Evolutionary conservation across 2,888 invertebrate genomes (phyloP), one percentile per base, ranked within the genome.

Genomic region (Acleris emargana): DNA sequence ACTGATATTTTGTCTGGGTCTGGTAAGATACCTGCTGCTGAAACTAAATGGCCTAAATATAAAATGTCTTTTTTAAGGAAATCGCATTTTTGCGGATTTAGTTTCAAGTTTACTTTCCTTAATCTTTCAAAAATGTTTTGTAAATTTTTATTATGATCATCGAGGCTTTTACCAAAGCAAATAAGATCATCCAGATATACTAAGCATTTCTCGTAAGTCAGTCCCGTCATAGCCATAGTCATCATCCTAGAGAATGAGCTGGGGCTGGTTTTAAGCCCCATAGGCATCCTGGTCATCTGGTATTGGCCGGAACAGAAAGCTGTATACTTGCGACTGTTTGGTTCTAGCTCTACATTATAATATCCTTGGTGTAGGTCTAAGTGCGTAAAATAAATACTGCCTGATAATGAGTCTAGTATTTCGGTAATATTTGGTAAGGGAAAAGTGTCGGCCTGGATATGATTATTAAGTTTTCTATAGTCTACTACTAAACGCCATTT

Each of bases 21-120:
- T 9, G 61, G 53, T 17, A 45, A 61, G 6, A 53, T 43, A 42
- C 52, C 52, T 7, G 53, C 43, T 18, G 22, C 17, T 16, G 54
- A 54, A 13, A 54, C 54, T 32, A 54, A 18, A 25, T 59, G 64
- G 13, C 64, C 64, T 52, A 64, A 45, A 20, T 64, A 64, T 4
- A 64, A 38, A 5, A 64, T 45, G 50, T 64, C 47, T 54, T 59
- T 64, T 49, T 59, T 58, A 25, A 64, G n/a, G 42, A 64, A 64
- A 42, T 53, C 42, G 54, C 64, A 43, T 43, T 43, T 43, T 43
- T 11, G 5, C 5, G 43, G 43, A n/a, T 43, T 43, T 43, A 43
- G 13, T 43, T 43, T 43, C 13, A 43, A 43, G 5, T 43, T 43
- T 43, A 43, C 43, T n/a, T 43, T 43, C 16, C 58, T 52, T 64